Base-by-base conservation (phyloP, 2,113 vertebrate species). In the Agelaius phoeniceus region DNA sequence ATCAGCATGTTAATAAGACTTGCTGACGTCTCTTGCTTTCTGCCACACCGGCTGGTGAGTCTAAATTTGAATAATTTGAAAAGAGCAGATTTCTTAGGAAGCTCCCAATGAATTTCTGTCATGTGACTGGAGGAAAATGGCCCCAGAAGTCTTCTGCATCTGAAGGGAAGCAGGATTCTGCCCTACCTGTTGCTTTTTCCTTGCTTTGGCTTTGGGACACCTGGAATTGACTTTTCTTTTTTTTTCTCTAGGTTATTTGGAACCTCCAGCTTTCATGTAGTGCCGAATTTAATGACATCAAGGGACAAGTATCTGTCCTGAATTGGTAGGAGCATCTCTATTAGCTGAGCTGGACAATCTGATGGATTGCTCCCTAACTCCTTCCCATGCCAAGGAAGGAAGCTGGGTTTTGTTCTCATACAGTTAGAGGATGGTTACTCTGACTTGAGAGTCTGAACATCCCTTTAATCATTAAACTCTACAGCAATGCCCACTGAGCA, bases 1-100 rank as follows among this genome's bases (percentile, higher is more conserved):
- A 97, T 96, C 95, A 87, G 97, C 97, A 98, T 98, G 94, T 98
- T 97, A 98, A 98, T 96, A 89, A 91, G 96, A 96, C 75, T 79
- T 84, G 78, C 90, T 96, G 94, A 96, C 67, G 30, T 77, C 84
- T 87, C 85, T 91, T 92, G 63, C 96, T 97, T 91, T 97, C 96
- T 96, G 86, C 90, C 94, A 91, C 94, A 91, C 89, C 13, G 82
- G 83, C 72, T 96, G 85, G 49, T 78, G 94, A 89, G 86, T 74
- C 77, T 87, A 89, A 94, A 97, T 97, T 89, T 95, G 96, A 98
- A 97, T 97, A 95, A 69, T 43, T 92, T 66, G 4, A 49, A 62
- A 84, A 74, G 39, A 88, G 52, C 92, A 94, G 93, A 87, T 78
- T 96, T 87, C 89, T 93, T 85, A 93, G 57, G 87, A 95, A 84